A percentile compares a stretch with the other conserved stretches of the same genome.
Evolutionary conservation across 2,888 invertebrate species (phyloP).

Genomic region (Sinotaia quadrata): DNA sequence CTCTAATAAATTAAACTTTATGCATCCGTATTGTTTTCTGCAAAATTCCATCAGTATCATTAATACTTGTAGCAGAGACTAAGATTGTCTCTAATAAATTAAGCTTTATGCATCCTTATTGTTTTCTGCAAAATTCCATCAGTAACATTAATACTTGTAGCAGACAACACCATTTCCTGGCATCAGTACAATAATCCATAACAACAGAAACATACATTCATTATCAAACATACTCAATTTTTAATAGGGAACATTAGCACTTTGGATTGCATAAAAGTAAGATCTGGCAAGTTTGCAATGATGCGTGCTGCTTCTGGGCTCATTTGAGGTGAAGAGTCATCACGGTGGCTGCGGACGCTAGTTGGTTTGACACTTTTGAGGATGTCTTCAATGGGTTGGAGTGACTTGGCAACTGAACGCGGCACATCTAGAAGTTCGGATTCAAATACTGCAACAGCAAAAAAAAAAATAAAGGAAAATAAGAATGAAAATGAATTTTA

Average conservation of each 20-base stretch:
- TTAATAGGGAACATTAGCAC: constrained; percentile 71
- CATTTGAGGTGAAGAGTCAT: constrained; percentile 44
- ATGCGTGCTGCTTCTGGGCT: constrained; percentile 67
- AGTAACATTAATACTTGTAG: too few species aligned
- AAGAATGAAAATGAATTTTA: neutral
- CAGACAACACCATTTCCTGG: too few species aligned
- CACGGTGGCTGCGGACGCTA: constrained; percentile 30
- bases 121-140: too few species aligned
- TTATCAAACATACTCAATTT: constrained; percentile 19
- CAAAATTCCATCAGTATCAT: too few species aligned
- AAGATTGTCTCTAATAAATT: too few species aligned
- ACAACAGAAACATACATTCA: neutral
- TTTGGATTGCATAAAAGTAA: constrained; percentile 72
- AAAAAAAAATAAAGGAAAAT: neutral
- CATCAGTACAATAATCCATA: too few species aligned
- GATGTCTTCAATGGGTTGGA: constrained; percentile 67
- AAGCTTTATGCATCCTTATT: too few species aligned
- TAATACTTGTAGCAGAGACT: too few species aligned
- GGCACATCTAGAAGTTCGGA: constrained; percentile 36
- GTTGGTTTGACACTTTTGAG: constrained; percentile 64
- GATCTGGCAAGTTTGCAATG: constrained; percentile 68
- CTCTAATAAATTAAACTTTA: too few species aligned
- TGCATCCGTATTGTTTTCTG: too few species aligned
- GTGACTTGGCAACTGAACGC: constrained; percentile 33
- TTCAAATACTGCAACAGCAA: constrained; percentile 29